A percentile compares a stretch with the other conserved stretches of the same genome.
phyloP scores from a whole-genome alignment of 2,113 vertebrate species.

The Scopus umbretta region DNA sequence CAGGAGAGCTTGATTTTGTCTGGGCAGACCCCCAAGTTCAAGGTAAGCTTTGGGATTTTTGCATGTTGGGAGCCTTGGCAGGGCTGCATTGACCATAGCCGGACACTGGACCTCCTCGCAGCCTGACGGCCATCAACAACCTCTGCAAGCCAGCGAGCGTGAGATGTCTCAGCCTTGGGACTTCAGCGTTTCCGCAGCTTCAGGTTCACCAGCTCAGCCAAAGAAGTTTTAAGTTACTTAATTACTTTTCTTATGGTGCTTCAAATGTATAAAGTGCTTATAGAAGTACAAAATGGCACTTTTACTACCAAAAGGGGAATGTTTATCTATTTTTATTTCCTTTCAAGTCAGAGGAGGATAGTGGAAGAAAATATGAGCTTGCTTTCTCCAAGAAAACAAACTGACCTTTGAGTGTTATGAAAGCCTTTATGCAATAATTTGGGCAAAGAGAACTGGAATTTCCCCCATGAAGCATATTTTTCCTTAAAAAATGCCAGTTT shows the following conservation, averaged over 20 bases:
- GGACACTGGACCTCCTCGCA: not conserved
- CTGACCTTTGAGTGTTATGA: conserved; percentile 14
- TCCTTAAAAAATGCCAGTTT: conserved; percentile 23
- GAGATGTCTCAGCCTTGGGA: not conserved
- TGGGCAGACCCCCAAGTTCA: not conserved
- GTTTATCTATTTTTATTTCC: not conserved
- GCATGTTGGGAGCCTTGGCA: not conserved
- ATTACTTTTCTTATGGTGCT: not conserved
- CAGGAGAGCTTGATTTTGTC: rapidly evolving
- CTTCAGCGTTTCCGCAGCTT: not conserved
- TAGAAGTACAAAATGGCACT: not conserved
- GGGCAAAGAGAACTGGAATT: not conserved
- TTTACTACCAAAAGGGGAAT: not conserved
- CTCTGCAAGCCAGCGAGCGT: not conserved
- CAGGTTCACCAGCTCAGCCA: not conserved
- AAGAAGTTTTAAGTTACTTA: not conserved
- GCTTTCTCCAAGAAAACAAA: not conserved
- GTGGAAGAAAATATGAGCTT: not conserved
- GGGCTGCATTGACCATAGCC: rapidly evolving
- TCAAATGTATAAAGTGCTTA: not conserved
- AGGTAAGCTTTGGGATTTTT: not conserved
- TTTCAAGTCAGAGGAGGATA: not conserved
- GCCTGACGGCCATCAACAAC: rapidly evolving
- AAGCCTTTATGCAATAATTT: conserved; percentile 16
- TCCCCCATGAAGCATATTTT: not conserved